Evolutionary conservation across 2,888 invertebrate genomes (phyloP).

Genomic region (Eueremaeus valkanovi): DNA sequence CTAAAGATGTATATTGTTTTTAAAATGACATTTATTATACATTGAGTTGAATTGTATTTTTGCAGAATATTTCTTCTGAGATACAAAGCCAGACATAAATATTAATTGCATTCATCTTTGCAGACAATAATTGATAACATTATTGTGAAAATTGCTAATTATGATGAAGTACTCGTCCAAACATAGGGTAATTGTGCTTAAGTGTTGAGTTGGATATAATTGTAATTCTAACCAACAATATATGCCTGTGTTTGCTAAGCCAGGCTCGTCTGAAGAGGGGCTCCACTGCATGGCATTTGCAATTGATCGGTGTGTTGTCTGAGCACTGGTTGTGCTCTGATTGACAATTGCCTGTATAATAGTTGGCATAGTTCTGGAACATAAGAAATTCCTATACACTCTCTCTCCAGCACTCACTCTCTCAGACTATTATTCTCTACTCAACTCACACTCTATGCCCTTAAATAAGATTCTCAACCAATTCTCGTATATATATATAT

Average conservation of each 20-base stretch:
- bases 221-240: neutral
- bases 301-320: neutral
- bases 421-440: neutral
- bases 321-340: neutral
- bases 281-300: neutral
- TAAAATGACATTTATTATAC: too few relatives aligned
- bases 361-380: neutral
- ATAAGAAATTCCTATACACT: neutral
- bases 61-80: too few relatives aligned
- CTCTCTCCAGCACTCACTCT: neutral
- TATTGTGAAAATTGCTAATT: too few relatives aligned
- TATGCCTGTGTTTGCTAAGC: neutral
- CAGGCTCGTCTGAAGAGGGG: neutral
- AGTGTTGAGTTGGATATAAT: too few relatives aligned
- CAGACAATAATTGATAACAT: too few relatives aligned
- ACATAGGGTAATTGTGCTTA: too few relatives aligned
- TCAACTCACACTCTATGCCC: neutral
- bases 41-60: too few relatives aligned
- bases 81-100: too few relatives aligned
- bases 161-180: too few relatives aligned
- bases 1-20: too few relatives aligned
- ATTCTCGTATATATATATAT: conserved; percentile 8
- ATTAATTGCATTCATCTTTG: too few relatives aligned
- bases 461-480: neutral
- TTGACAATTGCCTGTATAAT: neutral